Base-by-base conservation (phyloP, 2,888 invertebrate genomes). In the Zaprionus lineosus region DNA sequence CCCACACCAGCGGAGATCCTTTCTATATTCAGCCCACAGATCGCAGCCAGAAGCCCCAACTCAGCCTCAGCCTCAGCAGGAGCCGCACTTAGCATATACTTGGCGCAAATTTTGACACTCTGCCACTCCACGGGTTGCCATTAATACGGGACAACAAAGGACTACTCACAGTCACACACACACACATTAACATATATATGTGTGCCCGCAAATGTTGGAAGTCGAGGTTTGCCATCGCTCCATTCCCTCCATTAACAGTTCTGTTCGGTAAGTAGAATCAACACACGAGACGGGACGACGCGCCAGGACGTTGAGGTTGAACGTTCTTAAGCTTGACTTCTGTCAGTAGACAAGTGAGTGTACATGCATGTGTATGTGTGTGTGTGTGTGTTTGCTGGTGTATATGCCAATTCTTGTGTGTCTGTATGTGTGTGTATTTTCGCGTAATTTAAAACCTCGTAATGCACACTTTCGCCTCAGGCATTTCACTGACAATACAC, bases 371-470 rank as follows among this genome's bases (percentile, higher is more conserved):
- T 21, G 9, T 48, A 33, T 43, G 24, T n/a, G 4, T 24, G n/a
- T 24, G 24, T 24, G 15, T 15, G 36, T 37, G 26, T 21, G 39
- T 37, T 34, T 11, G 19, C 2, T 12, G 6, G 0, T 41, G 19
- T 21, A 8, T 48, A 33, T 43, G 24, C 48, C 33, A 28, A n/a
- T n/a, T n/a, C n/a, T n/a, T 46, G 63, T 44, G 47, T 43, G 31
- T 39, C 18, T 51, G 52, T 55, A 28, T 52, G 61, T 74, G 47
- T 58, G 70, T 66, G 51, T 55, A 56, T 61, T 65, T 58, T 70
- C 74, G 61, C 84, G 86, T 76, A 84, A 84, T 86, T 86, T 78
- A 84, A 86, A 84, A 76, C 86, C 70, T 71, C 78, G 82, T 82
- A 86, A 84, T 84, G 82, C 73, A 82, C 74, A 86, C 86, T 82